Percentiles rank a stretch among this genome's conserved stretches.
Evolutionary conservation across 2,797 vertebrate genomes (phyloP).

Genomic region (Melanotaenia maccullochi): DNA sequence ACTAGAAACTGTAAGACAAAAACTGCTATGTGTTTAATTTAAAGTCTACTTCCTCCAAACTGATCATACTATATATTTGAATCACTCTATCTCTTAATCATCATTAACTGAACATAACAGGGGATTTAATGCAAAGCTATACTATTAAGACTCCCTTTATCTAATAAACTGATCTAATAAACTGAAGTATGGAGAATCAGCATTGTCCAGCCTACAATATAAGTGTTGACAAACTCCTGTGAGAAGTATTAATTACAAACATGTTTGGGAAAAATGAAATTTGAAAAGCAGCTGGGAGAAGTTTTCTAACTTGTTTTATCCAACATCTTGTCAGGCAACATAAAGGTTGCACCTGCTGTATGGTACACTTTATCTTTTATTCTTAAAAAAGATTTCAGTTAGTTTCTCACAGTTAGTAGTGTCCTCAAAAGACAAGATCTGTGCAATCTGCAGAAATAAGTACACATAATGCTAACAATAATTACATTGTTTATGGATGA

Average conservation of each 20-base stretch:
- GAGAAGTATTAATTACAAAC: background rate
- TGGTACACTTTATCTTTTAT: background rate
- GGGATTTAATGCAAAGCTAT: background rate
- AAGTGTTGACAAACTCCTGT: background rate
- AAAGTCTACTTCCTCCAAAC: background rate
- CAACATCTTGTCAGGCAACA: background rate
- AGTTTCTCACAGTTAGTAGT: background rate
- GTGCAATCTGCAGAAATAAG: background rate
- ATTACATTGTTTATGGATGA: too few species aligned
- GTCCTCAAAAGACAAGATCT: background rate
- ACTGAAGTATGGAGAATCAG: background rate
- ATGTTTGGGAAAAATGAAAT: background rate
- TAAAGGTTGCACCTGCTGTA: background rate
- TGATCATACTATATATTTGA: background rate
- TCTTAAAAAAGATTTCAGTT: background rate
- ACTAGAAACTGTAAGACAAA: background rate
- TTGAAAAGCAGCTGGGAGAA: background rate
- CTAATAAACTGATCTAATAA: background rate
- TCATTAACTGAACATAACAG: background rate
- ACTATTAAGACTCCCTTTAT: background rate
- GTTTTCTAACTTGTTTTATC: background rate
- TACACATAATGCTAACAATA: background rate
- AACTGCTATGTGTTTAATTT: background rate
- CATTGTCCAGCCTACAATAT: slow-evolving; percentile 13
- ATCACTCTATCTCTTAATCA: background rate